Conservation (phyloP, 2,113 vertebrate species). For the Alces alces region DNA sequence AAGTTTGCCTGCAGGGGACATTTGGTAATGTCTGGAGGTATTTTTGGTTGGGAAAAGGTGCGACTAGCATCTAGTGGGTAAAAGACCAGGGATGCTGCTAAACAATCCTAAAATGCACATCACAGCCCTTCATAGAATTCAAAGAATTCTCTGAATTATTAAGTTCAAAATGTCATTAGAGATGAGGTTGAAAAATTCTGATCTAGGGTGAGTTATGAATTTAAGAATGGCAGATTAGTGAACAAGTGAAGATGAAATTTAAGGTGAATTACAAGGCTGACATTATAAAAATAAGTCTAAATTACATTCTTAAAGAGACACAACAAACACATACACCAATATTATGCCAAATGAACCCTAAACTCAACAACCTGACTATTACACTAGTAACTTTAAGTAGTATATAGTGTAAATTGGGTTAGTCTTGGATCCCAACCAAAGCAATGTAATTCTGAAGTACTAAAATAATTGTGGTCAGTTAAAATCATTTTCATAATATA, state of each 20-base stretch:
- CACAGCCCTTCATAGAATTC: background rate
- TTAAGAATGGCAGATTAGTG: background rate
- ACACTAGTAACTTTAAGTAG: background rate
- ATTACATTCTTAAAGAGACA: background rate
- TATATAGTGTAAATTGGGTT: background rate
- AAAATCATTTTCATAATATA: background rate
- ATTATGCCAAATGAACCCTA: background rate
- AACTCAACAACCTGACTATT: background rate
- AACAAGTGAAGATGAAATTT: background rate
- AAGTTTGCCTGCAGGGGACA: background rate
- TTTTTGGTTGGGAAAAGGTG: background rate
- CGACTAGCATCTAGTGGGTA: background rate
- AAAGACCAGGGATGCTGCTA: background rate
- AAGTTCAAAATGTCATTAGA: background rate
- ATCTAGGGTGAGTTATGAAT: background rate
- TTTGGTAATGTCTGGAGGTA: background rate
- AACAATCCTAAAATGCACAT: background rate
- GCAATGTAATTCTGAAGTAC: slow-evolving; percentile 29
- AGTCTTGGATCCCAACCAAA: slow-evolving; percentile 9
- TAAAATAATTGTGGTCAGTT: slow-evolving; percentile 29
- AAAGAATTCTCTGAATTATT: background rate
- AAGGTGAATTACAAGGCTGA: background rate
- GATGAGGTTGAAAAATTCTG: background rate
- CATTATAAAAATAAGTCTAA: background rate
- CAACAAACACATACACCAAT: background rate